These are phyloP conservation scores for Epinephelus moara DNA, from an alignment of 2,113 vertebrate species.

Conservation along the genomic window DNA sequence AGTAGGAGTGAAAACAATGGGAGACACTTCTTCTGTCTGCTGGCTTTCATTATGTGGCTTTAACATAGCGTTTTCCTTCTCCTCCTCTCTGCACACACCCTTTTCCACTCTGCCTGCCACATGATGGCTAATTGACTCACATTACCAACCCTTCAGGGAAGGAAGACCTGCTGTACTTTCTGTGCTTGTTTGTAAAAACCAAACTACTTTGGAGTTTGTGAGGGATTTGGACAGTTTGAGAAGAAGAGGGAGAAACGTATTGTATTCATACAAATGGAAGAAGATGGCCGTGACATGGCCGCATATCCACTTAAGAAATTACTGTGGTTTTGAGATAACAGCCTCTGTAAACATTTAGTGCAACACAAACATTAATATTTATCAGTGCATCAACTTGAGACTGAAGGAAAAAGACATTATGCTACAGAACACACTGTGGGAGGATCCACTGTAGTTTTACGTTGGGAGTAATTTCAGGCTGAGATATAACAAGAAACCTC, in stretches of 20 bases:
- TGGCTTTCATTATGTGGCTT: neutral
- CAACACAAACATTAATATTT: neutral
- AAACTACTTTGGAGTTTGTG: neutral
- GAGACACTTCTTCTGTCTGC: neutral
- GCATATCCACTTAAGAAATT: neutral
- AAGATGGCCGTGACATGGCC: neutral
- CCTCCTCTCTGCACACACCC: slow-evolving; percentile 32
- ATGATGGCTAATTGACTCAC: slow-evolving; percentile 53
- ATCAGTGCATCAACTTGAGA: neutral
- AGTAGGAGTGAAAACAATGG: neutral
- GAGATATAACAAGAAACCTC: slow-evolving; percentile 57
- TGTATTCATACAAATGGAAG: neutral
- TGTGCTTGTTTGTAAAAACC: neutral
- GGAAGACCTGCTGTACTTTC: neutral
- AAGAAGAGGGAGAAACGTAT: neutral
- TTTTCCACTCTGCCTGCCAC: slow-evolving; percentile 43
- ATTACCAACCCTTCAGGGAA: slow-evolving; percentile 2
- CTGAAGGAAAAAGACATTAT: neutral
- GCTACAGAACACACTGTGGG: slow-evolving; percentile 1
- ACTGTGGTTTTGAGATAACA: neutral
- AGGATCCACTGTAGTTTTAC: slow-evolving; percentile 4
- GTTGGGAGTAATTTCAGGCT: slow-evolving; percentile 72
- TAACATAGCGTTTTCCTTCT: slow-evolving; percentile 11
- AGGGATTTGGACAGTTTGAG: neutral
- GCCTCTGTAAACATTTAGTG: neutral